Conservation (phyloP, 2,888 invertebrate species). For the Lycocerus yunnanus region DNA sequence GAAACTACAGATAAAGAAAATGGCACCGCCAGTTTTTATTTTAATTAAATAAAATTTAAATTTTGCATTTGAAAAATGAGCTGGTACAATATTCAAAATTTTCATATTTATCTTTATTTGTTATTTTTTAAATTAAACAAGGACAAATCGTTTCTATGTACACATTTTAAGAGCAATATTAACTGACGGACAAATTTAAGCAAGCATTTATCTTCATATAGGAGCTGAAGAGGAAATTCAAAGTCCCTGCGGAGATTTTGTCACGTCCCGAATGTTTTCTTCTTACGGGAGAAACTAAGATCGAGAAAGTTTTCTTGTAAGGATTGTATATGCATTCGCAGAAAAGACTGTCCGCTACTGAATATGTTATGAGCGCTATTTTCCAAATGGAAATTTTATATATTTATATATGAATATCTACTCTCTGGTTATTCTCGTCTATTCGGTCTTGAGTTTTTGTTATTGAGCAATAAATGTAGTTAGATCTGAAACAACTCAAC, state of each 20-base stretch:
- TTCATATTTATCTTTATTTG: background rate
- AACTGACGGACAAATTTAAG: constrained; percentile 12
- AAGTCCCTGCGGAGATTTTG: constrained; percentile 58
- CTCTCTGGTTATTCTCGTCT: constrained; percentile 26
- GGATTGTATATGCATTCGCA: constrained; percentile 42
- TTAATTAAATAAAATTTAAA: background rate
- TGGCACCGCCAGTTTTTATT: background rate
- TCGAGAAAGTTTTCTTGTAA: constrained; percentile 27
- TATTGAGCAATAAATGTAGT: constrained; percentile 13
- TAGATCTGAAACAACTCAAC: background rate
- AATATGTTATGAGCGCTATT: constrained; percentile 55
- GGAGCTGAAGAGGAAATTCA: constrained; percentile 8
- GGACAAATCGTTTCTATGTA: background rate
- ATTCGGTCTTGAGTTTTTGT: constrained; percentile 22
- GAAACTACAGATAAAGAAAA: background rate
- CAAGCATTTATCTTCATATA: constrained; percentile 25
- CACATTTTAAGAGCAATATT: constrained; percentile 4
- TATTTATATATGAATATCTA: constrained; percentile 52
- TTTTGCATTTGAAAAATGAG: background rate
- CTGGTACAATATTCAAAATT: background rate
- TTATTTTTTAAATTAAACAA: background rate
- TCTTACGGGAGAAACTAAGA: constrained; percentile 40
- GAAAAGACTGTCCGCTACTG: constrained; percentile 51
- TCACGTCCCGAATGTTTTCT: constrained; percentile 53
- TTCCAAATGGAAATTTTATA: constrained; percentile 57